Base-by-base conservation (phyloP, 2,113 vertebrate species). In the Eretmochelys imbricata region DNA sequence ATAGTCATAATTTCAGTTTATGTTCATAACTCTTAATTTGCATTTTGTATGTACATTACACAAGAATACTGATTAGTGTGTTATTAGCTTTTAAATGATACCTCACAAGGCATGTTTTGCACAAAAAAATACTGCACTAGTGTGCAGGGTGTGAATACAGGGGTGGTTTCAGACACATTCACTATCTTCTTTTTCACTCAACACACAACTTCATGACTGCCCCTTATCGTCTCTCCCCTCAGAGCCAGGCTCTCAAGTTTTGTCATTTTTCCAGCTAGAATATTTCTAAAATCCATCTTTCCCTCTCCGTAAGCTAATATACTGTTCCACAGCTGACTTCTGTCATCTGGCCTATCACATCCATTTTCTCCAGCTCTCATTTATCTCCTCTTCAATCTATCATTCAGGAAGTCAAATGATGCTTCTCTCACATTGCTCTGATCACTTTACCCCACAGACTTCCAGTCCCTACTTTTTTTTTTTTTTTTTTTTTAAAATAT, bases 291-390 rank as follows among this genome's bases (percentile, higher is more conserved):
- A 35, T 8, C 22, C 59, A 46, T 59, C 35, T 59, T 2, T 19
- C 54, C n/a, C 29, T 7, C 9, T 29, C 25, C 54, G 10, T 46
- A 55, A 0, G 7, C 25, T 0, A 2, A 89, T 89, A 3, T 0
- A 2, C 8, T 14, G 2, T 3, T 25, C 27, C n/a, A 27, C 2
- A 10, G 1, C 9, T 1, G 1, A 42, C n/a, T 55, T 82, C 17
- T 53, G n/a, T 49, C 75, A 46, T 84, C 42, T 48, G 75, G 29
- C 10, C 80, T 38, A 35, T 27, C 20, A 31, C 46, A 25, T 80
- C 78, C 12, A 29, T 50, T 50, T 35, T 80, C 25, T 50, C 16
- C 29, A 35, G 6, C 24, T 80, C 27, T 80, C 49, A 35, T 62
- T 80, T 69, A 83, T 75, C 10, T 38, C 69, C 20, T 24, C 50